Evolutionary conservation across 2,888 invertebrate genomes (phyloP).

Genomic region (Sarcophaga carnaria): DNA sequence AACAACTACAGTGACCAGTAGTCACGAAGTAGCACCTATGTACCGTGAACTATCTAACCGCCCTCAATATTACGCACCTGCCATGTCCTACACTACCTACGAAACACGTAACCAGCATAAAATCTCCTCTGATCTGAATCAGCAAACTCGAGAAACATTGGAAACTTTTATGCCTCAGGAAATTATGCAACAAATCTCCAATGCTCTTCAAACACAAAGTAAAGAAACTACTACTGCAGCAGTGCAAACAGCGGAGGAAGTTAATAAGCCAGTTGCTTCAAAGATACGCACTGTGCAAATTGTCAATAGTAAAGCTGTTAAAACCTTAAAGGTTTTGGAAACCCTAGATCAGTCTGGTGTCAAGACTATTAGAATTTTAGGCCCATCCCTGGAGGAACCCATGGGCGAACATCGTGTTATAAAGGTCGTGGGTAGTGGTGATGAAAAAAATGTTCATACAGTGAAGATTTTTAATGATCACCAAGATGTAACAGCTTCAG

Average conservation of each 20-base stretch:
- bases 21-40: conserved; percentile 72
- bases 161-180: conserved; percentile 76
- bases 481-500: conserved; percentile 57
- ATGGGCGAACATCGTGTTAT: conserved; percentile 76
- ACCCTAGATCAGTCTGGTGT: conserved; percentile 75
- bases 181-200: conserved; percentile 23
- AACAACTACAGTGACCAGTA: conserved; percentile 26
- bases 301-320: conserved; percentile 73
- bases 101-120: conserved; percentile 23
- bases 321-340: conserved; percentile 77
- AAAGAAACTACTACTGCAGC: neutral
- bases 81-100: conserved; percentile 72
- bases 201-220: conserved; percentile 28
- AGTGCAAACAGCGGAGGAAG: conserved; percentile 34
- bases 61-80: conserved; percentile 74
- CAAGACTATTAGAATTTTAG: conserved; percentile 78
- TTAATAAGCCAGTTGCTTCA: conserved; percentile 66
- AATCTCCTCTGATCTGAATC: conserved; percentile 54
- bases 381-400: conserved; percentile 75
- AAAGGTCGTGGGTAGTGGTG: conserved; percentile 74
- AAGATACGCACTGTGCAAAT: conserved; percentile 79
- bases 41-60: conserved; percentile 73
- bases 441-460: conserved; percentile 75
- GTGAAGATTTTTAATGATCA: conserved; percentile 77
- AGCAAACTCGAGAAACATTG: conserved; percentile 73